Conservation (phyloP, 2,888 invertebrate species). For the Amphiduros pacificus region DNA sequence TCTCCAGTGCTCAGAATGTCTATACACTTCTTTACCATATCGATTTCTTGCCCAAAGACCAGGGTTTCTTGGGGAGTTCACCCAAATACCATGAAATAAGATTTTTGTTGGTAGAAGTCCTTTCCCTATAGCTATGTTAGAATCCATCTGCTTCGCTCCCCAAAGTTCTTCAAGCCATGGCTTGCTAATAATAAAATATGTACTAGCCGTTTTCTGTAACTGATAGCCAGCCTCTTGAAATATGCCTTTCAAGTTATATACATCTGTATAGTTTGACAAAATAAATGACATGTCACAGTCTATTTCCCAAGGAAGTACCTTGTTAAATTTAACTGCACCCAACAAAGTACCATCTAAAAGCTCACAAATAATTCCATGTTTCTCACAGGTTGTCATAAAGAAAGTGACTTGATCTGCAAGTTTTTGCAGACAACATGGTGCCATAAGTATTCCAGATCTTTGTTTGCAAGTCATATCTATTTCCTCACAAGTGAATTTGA, state of each 20-base stretch:
- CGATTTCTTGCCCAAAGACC: constrained; percentile 46
- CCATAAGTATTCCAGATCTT: constrained; percentile 26
- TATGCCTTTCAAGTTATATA: constrained; percentile 19
- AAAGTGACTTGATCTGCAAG: constrained; percentile 34
- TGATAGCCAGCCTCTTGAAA: constrained; percentile 28
- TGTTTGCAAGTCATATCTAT: constrained; percentile 1
- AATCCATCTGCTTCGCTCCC: constrained; percentile 43
- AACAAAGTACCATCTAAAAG: constrained; percentile 47
- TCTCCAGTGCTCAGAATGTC: constrained; percentile 48
- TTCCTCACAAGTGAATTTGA: background rate
- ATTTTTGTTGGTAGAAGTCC: constrained; percentile 38
- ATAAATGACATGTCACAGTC: constrained; percentile 46
- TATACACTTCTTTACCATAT: constrained; percentile 46
- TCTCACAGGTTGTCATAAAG: constrained; percentile 35
- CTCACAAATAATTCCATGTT: constrained; percentile 40
- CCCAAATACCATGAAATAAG: constrained; percentile 43
- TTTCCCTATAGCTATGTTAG: constrained; percentile 28
- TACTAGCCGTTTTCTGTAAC: constrained; percentile 16
- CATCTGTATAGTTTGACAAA: constrained; percentile 34
- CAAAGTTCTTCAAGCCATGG: constrained; percentile 44
- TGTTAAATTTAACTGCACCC: constrained; percentile 53
- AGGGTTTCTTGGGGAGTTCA: constrained; percentile 46
- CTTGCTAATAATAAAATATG: no score
- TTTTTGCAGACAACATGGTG: constrained; percentile 42
- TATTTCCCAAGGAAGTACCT: constrained; percentile 52